phyloP scores from a whole-genome alignment of 2,888 invertebrate genomes.

The Zelleria hepariella region DNA sequence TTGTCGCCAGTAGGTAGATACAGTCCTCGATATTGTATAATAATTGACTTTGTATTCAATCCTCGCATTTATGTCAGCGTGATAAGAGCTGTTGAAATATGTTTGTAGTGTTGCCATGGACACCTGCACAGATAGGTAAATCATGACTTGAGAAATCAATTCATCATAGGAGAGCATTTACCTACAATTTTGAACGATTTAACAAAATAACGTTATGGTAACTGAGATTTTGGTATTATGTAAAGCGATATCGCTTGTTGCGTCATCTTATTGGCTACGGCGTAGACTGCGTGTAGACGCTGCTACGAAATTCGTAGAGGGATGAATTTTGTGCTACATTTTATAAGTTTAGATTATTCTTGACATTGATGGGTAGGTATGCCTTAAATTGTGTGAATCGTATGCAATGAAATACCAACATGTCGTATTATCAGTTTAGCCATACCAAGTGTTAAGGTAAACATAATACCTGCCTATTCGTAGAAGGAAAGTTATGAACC shows the following conservation, averaged over 20 bases:
- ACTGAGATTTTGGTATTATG: neutral
- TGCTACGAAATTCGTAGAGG: neutral
- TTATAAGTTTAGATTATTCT: neutral
- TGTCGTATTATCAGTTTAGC: neutral
- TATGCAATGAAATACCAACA: too few relatives aligned
- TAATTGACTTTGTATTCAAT: too few relatives aligned
- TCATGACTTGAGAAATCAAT: too few relatives aligned
- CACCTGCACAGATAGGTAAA: too few relatives aligned
- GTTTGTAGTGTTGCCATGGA: too few relatives aligned
- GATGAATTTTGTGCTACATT: neutral
- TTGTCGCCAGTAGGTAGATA: slow-evolving; percentile 39
- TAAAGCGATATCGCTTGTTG: neutral
- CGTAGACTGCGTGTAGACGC: neutral
- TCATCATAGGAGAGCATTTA: too few relatives aligned
- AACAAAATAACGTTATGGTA: too few relatives aligned
- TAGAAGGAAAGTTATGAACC: neutral
- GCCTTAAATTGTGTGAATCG: too few relatives aligned
- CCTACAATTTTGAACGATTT: too few relatives aligned
- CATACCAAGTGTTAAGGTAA: neutral
- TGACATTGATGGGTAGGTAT: too few relatives aligned
- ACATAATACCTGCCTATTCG: neutral
- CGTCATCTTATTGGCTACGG: neutral
- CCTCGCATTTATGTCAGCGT: too few relatives aligned
- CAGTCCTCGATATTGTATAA: neutral
- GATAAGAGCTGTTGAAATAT: too few relatives aligned